These are phyloP conservation scores for Varanus salvator DNA, from an alignment of 2,113 vertebrate genomes.

Conservation along the genomic window DNA sequence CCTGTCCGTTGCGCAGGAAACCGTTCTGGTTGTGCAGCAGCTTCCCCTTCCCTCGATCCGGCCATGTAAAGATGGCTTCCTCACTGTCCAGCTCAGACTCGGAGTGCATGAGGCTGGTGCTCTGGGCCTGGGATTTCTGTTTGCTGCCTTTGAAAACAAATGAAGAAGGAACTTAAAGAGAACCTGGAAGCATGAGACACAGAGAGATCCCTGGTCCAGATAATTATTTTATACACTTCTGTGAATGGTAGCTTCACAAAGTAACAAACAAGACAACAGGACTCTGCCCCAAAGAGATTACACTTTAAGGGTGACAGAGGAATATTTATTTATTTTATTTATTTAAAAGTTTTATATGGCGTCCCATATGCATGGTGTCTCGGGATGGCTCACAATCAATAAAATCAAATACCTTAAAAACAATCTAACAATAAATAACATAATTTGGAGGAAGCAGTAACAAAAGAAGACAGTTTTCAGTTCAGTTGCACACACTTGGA, in stretches of 20 bases:
- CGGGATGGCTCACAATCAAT: too few relatives aligned
- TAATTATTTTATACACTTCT: neutral
- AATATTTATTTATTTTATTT: too few relatives aligned
- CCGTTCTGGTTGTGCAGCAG: constrained; percentile 93
- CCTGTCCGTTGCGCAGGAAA: constrained; percentile 90
- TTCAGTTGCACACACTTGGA: neutral
- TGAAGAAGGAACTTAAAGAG: neutral
- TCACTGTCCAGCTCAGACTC: constrained; percentile 97
- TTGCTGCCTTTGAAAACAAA: constrained; percentile 78
- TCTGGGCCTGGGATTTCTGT: constrained; percentile 85
- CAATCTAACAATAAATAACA: too few relatives aligned
- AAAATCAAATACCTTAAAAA: too few relatives aligned
- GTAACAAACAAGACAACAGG: neutral
- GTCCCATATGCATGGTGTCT: too few relatives aligned
- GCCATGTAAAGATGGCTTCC: constrained; percentile 91
- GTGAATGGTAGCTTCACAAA: neutral
- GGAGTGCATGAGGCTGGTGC: constrained; percentile 95
- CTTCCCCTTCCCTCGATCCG: constrained; percentile 91
- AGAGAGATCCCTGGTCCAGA: neutral
- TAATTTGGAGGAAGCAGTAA: too few relatives aligned
- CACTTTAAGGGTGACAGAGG: neutral
- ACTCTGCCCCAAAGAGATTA: neutral
- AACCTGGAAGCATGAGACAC: neutral
- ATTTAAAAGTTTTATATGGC: too few relatives aligned
- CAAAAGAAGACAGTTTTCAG: too few relatives aligned